phyloP scores from a whole-genome alignment of 92 coral and sea anemone genomes.

The Heteractis magnifica region DNA sequence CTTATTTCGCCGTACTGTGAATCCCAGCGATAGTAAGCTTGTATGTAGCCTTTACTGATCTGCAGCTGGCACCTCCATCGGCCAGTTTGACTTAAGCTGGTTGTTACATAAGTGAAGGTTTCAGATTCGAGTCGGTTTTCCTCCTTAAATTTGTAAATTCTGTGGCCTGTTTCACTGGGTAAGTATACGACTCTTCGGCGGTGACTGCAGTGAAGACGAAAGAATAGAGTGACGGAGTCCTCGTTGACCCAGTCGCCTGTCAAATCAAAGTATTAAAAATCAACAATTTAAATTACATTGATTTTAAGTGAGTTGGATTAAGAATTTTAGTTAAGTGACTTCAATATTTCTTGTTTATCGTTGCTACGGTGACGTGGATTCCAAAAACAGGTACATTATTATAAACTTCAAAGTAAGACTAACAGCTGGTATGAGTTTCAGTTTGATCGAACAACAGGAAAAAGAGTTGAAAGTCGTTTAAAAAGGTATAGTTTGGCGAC shows the following conservation, averaged over 20 bases:
- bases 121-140: constrained; percentile 81
- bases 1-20: constrained; percentile 88
- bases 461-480: too few relatives aligned
- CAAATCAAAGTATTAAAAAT: not conserved
- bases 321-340: not conserved
- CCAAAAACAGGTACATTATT: too few relatives aligned
- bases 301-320: too few relatives aligned
- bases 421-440: too few relatives aligned
- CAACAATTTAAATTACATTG: not conserved
- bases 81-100: constrained; percentile 59
- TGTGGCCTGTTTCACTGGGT: constrained; percentile 81
- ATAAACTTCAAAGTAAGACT: too few relatives aligned
- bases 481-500: too few relatives aligned
- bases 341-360: not conserved
- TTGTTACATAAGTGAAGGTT: constrained; percentile 76
- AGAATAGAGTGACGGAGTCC: constrained; percentile 67
- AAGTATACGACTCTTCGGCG: constrained; percentile 66
- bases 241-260: constrained; percentile 93
- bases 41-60: constrained; percentile 68
- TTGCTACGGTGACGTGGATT: too few relatives aligned
- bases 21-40: constrained; percentile 87
- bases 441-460: too few relatives aligned
- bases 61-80: constrained; percentile 81
- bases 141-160: constrained; percentile 73
- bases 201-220: constrained; percentile 76